Evolutionary conservation across 2,113 vertebrate species (phyloP).

Genomic region (Carassius carassius): DNA sequence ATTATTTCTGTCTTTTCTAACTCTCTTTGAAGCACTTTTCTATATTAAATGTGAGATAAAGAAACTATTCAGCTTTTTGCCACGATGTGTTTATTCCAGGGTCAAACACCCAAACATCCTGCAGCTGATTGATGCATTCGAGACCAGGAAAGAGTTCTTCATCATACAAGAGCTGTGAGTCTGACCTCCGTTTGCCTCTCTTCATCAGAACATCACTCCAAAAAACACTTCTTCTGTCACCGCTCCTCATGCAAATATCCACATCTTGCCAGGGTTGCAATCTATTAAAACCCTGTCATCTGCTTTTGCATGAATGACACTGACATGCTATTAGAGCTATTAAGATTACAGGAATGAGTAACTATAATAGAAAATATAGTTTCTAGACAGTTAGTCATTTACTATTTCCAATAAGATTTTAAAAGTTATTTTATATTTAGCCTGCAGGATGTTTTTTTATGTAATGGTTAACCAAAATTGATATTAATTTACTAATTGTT

Average conservation of each 20-base stretch:
- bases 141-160: constrained; percentile 84
- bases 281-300: constrained; percentile 19
- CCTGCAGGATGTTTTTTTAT: not conserved
- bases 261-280: not conserved
- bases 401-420: not conserved
- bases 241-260: constrained; percentile 15
- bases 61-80: constrained; percentile 28
- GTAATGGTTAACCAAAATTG: not conserved
- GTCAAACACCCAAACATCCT: constrained; percentile 85
- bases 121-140: constrained; percentile 83
- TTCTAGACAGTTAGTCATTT: constrained; percentile 1
- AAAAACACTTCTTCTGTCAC: constrained; percentile 1
- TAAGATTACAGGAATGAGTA: constrained; percentile 3
- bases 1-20: constrained; percentile 30
- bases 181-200: constrained; percentile 34
- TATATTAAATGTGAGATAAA: constrained; percentile 39
- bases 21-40: constrained; percentile 37
- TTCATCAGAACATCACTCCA: not conserved
- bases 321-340: not conserved
- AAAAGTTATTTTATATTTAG: not conserved
- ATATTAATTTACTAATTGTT: not conserved
- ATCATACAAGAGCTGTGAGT: constrained; percentile 87
- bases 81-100: constrained; percentile 67
- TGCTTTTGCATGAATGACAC: constrained; percentile 5
- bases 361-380: not conserved